phyloP scores from a whole-genome alignment of 2,797 vertebrate species.

The Nasua narica region DNA sequence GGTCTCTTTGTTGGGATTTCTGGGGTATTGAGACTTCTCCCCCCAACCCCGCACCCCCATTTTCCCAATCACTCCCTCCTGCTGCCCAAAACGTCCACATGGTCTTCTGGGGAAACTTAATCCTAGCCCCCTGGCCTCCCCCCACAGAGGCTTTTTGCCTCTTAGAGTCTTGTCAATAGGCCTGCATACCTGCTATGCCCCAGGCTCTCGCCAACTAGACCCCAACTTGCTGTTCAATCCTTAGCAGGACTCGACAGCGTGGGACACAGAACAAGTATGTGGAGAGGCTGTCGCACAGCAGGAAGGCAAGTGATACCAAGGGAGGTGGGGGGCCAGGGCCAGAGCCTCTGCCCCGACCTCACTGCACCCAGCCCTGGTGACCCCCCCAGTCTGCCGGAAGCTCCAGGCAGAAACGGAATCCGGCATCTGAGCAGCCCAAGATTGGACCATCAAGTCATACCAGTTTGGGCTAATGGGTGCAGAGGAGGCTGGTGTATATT shows the following conservation, averaged over 20 bases:
- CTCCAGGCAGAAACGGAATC: constrained; percentile 10
- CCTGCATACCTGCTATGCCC: neutral
- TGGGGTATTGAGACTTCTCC: neutral
- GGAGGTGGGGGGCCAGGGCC: neutral
- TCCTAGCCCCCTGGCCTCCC: neutral
- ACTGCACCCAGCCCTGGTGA: neutral
- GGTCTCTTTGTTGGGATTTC: constrained; percentile 13
- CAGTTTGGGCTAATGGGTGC: constrained; percentile 36
- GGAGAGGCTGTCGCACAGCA: neutral
- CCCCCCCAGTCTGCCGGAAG: neutral
- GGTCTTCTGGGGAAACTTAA: neutral
- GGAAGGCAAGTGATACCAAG: neutral
- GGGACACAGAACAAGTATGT: neutral
- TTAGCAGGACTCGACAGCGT: neutral
- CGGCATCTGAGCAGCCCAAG: neutral
- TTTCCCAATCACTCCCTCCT: neutral
- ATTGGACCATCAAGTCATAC: constrained; percentile 28
- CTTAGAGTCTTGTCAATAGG: neutral
- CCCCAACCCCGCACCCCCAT: no score
- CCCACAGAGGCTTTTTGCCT: neutral
- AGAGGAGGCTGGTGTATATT: constrained; percentile 39
- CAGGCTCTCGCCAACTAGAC: constrained; percentile 27
- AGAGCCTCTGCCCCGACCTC: neutral
- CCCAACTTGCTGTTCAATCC: neutral
- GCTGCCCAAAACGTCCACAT: neutral